Evolutionary conservation across 2,797 vertebrate genomes (phyloP), one percentile per base, ranked within the genome.

Genomic region (Threskiornis aethiopicus): DNA sequence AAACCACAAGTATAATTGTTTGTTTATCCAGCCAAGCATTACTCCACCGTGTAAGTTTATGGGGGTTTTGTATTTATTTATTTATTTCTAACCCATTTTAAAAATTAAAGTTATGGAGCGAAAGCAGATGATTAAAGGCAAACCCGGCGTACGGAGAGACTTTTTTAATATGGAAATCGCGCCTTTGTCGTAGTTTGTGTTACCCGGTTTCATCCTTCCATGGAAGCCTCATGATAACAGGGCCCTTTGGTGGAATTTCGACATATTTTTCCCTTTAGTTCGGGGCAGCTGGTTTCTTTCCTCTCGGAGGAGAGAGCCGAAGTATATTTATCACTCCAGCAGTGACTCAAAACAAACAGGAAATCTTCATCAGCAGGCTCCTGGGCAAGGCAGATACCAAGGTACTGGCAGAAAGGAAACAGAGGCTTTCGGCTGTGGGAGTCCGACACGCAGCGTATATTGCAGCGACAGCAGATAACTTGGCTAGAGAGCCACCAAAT

Each of bases 291-390:
- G 98, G 98, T 98, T 98, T 98, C 97, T 98, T 98, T 98, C 98
- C 98, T 98, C 96, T 98, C 47, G 16, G 96, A 98, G 97, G 97
- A 98, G 98, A 98, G 96, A 97, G 97, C 92, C 62, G 85, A 98
- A 98, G 98, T 97, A 98, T 98, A 99, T 99, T 99, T 99, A 99
- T 99, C 98, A 98, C 96, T 98, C 97, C 97, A 98, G 98, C 98
- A 98, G 98, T 98, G 96, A 98, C 98, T 99, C 98, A 98, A 99
- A 98, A 98, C 98, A 98, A 99, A 98, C 99, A 99, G 98, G 98
- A 98, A 98, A 98, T 98, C 98, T 98, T 99, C 98, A 98, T 99
- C 98, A 98, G 98, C 98, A 97, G 98, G 98, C 98, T 98, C 98
- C 97, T 98, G 98, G 98, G 98, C 98, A 97, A 97, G 98, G 98